Evolutionary conservation across 2,888 invertebrate genomes (phyloP), one percentile per base, ranked within the genome.

Genomic region (Glyphotaelius pellucidus): DNA sequence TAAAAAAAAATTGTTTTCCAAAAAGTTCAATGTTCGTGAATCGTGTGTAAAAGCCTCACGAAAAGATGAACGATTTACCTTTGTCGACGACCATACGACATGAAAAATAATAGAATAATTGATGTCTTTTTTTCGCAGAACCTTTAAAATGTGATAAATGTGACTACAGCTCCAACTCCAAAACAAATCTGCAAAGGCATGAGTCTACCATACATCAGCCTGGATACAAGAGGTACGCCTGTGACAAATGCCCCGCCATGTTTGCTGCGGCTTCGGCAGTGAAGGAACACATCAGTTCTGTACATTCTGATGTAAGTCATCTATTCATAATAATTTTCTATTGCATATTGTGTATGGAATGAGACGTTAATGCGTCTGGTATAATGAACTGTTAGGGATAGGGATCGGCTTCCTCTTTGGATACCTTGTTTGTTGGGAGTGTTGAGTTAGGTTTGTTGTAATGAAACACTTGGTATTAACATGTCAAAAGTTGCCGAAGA

Each of bases 241-340:
- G 93, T 81, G 91, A 93, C 83, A 90, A 93, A 88, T 93, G 93
- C 83, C 92, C 93, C 12, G 38, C 90, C 15, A 35, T 89, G 47
- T 93, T 93, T 86, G 42, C 31, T 15, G 31, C 91, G 5, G 90
- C 85, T 12, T 91, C 92, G 0, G 86, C 80, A 38, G 85, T 93
- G 3, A 92, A 92, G 84, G 88, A 91, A 11, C 93, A 93, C 52
- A 83, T 91, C 5, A 81, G 15, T 9, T 52, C 91, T 15, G 84
- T 92, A 15, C 93, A 93, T 91, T 89, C 90, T 4, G 88, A 92
- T 42, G 93, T 93, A 90, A 90, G 85, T 90, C 19, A 47, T 89
- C 67, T 67, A 67, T 52, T 52, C 52, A 25, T 67, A 19, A 19
- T 67, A 52, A 52, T 52, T 52, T 80, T 30, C 31, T 30, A 81